Evolutionary conservation across 2,797 vertebrate species (phyloP), one percentile per base, ranked within the genome.

Genomic region (Helarctos malayanus): DNA sequence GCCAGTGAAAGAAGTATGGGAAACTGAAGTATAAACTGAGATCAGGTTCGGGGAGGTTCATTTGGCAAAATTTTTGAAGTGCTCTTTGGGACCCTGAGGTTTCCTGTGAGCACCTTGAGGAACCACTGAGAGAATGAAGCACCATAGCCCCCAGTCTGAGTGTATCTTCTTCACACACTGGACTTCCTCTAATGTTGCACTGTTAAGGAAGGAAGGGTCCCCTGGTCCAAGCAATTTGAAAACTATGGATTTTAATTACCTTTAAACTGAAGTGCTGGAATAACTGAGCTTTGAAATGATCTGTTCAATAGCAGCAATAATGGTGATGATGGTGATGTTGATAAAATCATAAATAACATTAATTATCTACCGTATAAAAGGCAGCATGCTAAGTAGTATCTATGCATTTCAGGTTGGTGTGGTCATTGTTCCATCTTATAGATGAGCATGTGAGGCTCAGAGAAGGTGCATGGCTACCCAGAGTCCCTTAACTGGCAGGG

Each of bases 401-500:
- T 49, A 13, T 14, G n/a, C 41, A 25, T n/a, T 35, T 49, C 61
- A 9, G 47, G 38, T 38, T 27, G 16, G 7, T 18, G 21, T 19
- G 32, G 35, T 69, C 89, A 52, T 18, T 1, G 0, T 32, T n/a
- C 29, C 7, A 10, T 12, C 16, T n/a, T 1, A 78, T 5, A 54
- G 57, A 3, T 0, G 18, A 56, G 11, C 56, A 47, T 9, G 5
- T 0, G 4, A 18, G 71, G 49, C 21, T 78, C 56, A 35, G 3
- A 27, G 7, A 19, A 69, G 0, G 56, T 41, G 47, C 16, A 0
- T 8, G 2, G 19, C 19, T 29, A 32, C 5, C 15, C 7, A 0
- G 25, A 25, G n/a, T 7, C 23, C 56, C 63, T 12, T 0, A 0
- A 3, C 0, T 2, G 71, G 25, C n/a, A 45, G 16, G 49, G 63